Base-by-base conservation (phyloP, 2,113 vertebrate species). In the Rhea americana region DNA sequence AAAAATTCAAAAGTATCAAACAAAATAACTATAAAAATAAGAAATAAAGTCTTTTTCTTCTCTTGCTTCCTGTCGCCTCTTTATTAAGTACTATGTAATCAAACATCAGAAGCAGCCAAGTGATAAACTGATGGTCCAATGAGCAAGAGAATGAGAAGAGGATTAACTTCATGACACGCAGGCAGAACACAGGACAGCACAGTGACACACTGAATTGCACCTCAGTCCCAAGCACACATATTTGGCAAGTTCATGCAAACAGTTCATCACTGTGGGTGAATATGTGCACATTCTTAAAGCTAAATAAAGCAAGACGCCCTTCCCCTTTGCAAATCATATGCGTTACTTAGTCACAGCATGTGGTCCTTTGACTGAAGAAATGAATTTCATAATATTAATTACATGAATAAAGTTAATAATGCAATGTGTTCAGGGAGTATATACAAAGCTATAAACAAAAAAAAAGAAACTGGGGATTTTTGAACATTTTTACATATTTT, bases 201-300 rank as follows among this genome's bases (percentile, higher is more conserved):
- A 58, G 39, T 58, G 77, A 18, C 9, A 9, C 6, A 35, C 3
- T 6, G 2, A 15, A 32, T 13, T 0, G 0, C 21, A 35, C 9
- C 39, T 80, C 30, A 55, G 3, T 66, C 61, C 35, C 28, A n/a
- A 6, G 21, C 26, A 32, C 0, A 0, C 2, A 5, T 19, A 59
- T 51, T 76, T 79, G 6, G 13, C 66, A 62, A 30, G 19, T 14
- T 68, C 14, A 0, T 32, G 26, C 19, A 30, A 65, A 28, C 3
- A 35, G 43, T 24, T 43, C 24, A 13, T 67, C 45, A 21, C 16
- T 63, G 7, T n/a, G 37, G 15, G 26, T 51, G 61, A 90, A 37
- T 8, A 45, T 8, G 8, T 41, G 13, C 30, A 35, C 66, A 30
- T 45, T 63, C 32, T 41, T 61, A 82, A 84, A 93, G 5, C 8